Percentiles rank a stretch among this genome's conserved stretches.
Evolutionary conservation across 2,888 invertebrate genomes (phyloP).

Genomic region (Tricholauxania praeusta): DNA sequence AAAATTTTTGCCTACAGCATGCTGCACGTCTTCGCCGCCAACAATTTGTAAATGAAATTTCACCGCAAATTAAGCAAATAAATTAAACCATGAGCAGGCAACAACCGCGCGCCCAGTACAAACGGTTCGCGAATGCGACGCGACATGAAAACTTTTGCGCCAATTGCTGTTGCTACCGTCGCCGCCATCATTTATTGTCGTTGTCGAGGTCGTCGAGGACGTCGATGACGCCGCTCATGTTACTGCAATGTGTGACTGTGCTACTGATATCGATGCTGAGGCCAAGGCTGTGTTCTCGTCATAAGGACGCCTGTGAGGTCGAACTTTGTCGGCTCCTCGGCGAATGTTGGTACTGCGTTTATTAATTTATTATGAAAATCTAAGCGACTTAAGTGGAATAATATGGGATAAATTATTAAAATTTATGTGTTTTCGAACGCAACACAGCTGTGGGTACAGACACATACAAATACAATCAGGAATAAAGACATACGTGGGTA

Average conservation of each 20-base stretch:
- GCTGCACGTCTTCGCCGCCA: conserved; percentile 29
- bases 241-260: conserved; percentile 11
- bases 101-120: background rate
- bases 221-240: background rate
- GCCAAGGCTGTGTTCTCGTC: conserved; percentile 1
- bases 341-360: conserved; percentile 36
- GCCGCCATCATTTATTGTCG: background rate
- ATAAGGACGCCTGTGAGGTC: conserved; percentile 5
- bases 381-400: conserved; percentile 66
- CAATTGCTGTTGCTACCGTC: background rate
- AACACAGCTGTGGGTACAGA: background rate
- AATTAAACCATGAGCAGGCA: conserved; percentile 55
- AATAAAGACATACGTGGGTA: too few species aligned
- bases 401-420: conserved; percentile 66
- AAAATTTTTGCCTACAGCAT: background rate
- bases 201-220: conserved; percentile 1
- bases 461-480: background rate
- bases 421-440: conserved; percentile 59
- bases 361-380: conserved; percentile 67
- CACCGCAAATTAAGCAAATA: conserved; percentile 65
- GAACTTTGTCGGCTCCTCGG: background rate
- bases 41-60: conserved; percentile 65
- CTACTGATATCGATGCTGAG: background rate
- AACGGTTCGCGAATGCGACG: background rate
- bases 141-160: conserved; percentile 7